A percentile compares a stretch with the other conserved stretches of the same genome.
Evolutionary conservation across 2,888 invertebrate genomes (phyloP).

Genomic region (Conchocele bisecta): DNA sequence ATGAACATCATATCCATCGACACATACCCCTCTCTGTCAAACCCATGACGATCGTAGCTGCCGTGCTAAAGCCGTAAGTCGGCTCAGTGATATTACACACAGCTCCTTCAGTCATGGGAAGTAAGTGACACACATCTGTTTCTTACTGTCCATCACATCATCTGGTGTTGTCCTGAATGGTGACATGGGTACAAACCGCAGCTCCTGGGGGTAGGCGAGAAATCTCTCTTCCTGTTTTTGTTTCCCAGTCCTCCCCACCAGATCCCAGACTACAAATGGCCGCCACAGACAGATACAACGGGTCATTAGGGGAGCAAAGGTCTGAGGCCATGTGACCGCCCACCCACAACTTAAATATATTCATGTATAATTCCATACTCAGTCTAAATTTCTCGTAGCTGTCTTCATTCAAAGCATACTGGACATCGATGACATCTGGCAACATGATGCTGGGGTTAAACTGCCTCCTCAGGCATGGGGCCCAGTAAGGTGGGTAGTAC

Average conservation of each 20-base stretch:
- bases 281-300: constrained; percentile 76
- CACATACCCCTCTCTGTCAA: constrained; percentile 70
- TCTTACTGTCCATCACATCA: constrained; percentile 76
- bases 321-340: constrained; percentile 80
- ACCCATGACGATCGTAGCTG: constrained; percentile 74
- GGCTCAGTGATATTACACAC: constrained; percentile 71
- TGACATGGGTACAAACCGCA: constrained; percentile 73
- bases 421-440: constrained; percentile 78
- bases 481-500: constrained; percentile 73
- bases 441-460: constrained; percentile 74
- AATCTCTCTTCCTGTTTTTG: constrained; percentile 69
- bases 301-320: constrained; percentile 76
- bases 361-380: constrained; percentile 70
- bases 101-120: constrained; percentile 67
- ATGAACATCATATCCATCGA: constrained; percentile 71
- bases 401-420: constrained; percentile 72
- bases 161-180: constrained; percentile 78
- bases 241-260: constrained; percentile 73
- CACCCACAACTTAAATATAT: constrained; percentile 76
- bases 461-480: constrained; percentile 75
- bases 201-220: constrained; percentile 67
- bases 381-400: constrained; percentile 73
- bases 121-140: constrained; percentile 79
- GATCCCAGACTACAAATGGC: constrained; percentile 71
- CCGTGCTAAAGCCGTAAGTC: constrained; percentile 62